A percentile compares a stretch with the other conserved stretches of the same genome.
Evolutionary conservation across 2,797 vertebrate species (phyloP).

Genomic region (Trematomus bernacchii): DNA sequence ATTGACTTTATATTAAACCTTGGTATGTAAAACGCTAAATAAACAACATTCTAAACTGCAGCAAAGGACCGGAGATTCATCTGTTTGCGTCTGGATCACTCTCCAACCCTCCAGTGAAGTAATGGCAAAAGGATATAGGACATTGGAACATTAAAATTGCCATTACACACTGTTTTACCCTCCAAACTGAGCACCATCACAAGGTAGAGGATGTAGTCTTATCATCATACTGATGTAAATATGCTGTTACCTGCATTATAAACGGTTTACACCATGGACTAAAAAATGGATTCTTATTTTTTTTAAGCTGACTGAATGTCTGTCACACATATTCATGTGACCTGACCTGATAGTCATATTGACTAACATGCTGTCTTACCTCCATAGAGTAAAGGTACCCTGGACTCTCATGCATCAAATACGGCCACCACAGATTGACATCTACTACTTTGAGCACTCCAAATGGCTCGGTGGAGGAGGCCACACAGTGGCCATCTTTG

Average conservation of each 20-base stretch:
- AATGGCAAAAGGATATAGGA: too few species aligned
- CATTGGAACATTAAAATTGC: too few species aligned
- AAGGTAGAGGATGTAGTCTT: background rate
- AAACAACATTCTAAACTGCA: too few species aligned
- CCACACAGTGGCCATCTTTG: slow-evolving; percentile 84
- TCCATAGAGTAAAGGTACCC: slow-evolving; percentile 93
- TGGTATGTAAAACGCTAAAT: too few species aligned
- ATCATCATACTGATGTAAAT: background rate
- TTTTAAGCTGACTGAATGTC: background rate
- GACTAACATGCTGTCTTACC: slow-evolving; percentile 72
- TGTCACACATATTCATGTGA: slow-evolving; percentile 4
- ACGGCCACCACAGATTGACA: slow-evolving; percentile 96
- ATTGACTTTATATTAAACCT: too few species aligned
- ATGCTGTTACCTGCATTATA: background rate
- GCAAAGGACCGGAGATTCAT: too few species aligned
- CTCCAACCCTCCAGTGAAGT: too few species aligned
- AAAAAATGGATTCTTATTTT: background rate
- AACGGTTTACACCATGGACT: background rate
- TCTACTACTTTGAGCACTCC: slow-evolving; percentile 88
- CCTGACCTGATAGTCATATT: background rate
- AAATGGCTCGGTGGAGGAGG: slow-evolving; percentile 66
- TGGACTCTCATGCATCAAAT: slow-evolving; percentile 91
- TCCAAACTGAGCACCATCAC: background rate
- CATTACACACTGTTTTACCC: too few species aligned
- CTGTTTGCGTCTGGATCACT: too few species aligned